Evolutionary conservation across 2,797 vertebrate genomes (phyloP).

Genomic region (Scarus forsteni): DNA sequence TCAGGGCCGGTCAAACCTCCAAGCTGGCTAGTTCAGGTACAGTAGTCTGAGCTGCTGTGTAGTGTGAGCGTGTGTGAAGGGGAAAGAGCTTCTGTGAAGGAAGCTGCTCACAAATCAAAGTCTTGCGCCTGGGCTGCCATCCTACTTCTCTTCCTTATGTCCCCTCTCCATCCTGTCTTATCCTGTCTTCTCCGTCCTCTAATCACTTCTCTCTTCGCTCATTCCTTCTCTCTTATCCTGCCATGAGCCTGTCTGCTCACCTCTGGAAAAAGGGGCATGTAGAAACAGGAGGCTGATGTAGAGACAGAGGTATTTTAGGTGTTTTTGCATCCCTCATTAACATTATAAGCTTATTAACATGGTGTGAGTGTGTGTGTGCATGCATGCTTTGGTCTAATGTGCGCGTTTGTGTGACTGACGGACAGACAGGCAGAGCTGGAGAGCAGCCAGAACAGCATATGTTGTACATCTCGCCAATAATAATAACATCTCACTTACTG

Average conservation of each 20-base stretch:
- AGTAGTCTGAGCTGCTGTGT: constrained; percentile 18
- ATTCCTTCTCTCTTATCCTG: constrained; percentile 50
- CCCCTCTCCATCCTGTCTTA: constrained; percentile 43
- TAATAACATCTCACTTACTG: constrained; percentile 82
- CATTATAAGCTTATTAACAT: constrained; percentile 63
- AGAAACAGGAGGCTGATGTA: constrained; percentile 10
- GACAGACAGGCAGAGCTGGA: constrained; percentile 62
- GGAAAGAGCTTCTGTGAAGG: constrained; percentile 12
- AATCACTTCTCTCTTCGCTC: constrained; percentile 52
- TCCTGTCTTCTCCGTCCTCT: constrained; percentile 58
- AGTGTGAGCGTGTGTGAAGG: constrained; percentile 21
- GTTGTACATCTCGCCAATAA: constrained; percentile 82
- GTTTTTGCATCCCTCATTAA: constrained; percentile 54
- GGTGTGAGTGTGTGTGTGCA: constrained; percentile 41
- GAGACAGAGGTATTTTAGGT: constrained; percentile 54
- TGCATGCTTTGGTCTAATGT: constrained; percentile 20
- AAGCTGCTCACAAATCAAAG: constrained; percentile 63
- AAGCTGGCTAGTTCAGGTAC: constrained; percentile 55
- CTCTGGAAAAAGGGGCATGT: constrained; percentile 33
- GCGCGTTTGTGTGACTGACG: constrained; percentile 39
- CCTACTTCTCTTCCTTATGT: constrained; percentile 21
- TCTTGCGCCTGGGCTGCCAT: constrained; percentile 34
- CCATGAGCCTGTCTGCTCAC: constrained; percentile 15
- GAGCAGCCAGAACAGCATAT: constrained; percentile 80
- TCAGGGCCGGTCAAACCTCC: constrained; percentile 57